Evolutionary conservation across 1,140 invertebrate species (phyloP).

Genomic region (Zaprionus ghesquierei): DNA sequence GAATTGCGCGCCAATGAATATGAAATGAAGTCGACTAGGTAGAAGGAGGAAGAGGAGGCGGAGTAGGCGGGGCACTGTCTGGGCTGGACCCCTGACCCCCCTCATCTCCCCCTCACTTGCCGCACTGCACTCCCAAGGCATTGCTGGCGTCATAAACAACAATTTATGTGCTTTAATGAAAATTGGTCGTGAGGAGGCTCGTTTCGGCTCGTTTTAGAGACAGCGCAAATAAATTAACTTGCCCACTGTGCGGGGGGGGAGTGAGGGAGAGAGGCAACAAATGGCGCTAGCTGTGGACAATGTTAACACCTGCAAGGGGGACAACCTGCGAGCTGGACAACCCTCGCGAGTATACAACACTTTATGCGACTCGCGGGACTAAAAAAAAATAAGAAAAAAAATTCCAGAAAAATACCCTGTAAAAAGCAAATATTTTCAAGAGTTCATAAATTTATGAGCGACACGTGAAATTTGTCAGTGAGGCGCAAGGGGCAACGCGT

Average conservation of each 20-base stretch:
- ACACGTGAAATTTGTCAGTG: slow-evolving; percentile 53
- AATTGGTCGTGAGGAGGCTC: slow-evolving; percentile 66
- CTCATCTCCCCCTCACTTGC: not conserved
- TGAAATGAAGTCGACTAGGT: slow-evolving; percentile 65
- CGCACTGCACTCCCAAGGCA: not conserved
- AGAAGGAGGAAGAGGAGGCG: not conserved
- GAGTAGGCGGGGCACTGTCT: slow-evolving; percentile 5
- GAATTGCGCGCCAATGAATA: slow-evolving; percentile 70
- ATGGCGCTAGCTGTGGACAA: slow-evolving; percentile 36
- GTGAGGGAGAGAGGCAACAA: slow-evolving; percentile 15
- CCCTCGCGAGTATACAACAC: slow-evolving; percentile 25
- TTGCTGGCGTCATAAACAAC: slow-evolving; percentile 65
- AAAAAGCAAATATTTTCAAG: slow-evolving; percentile 24
- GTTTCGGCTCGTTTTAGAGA: slow-evolving; percentile 43
- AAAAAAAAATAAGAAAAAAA: not conserved
- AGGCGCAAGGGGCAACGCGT: too few species aligned
- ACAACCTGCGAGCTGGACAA: slow-evolving; percentile 18
- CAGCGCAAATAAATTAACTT: slow-evolving; percentile 67
- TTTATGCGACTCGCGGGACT: slow-evolving; percentile 48
- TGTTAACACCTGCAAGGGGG: slow-evolving; percentile 71
- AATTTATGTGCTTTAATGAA: slow-evolving; percentile 78
- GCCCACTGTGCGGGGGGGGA: not conserved
- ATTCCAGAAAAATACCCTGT: not conserved
- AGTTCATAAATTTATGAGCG: slow-evolving; percentile 55
- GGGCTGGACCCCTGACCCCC: not conserved